phyloP scores from a whole-genome alignment of 2,888 invertebrate genomes.

The Phortica okadai region DNA sequence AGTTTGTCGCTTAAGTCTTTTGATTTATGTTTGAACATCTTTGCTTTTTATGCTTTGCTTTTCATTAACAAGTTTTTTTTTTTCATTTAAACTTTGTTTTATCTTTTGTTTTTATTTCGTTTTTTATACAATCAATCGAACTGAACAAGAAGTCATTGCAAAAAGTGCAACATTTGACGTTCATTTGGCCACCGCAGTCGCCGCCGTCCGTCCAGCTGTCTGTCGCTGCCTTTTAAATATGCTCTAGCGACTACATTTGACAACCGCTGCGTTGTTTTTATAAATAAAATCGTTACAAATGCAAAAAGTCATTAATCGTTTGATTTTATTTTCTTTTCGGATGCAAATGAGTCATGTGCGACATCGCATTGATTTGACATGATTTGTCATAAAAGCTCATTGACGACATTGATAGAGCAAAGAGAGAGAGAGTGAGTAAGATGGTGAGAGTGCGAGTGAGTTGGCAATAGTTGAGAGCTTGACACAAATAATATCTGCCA shows the following conservation, averaged over 20 bases:
- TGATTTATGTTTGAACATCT: constrained; percentile 44
- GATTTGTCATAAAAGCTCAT: constrained; percentile 59
- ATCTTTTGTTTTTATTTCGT: constrained; percentile 7
- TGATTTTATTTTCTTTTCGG: constrained; percentile 23
- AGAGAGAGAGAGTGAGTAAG: neutral
- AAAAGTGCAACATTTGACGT: neutral
- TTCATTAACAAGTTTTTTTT: too few relatives aligned
- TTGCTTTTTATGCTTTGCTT: too few relatives aligned
- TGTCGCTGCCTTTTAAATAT: constrained; percentile 54
- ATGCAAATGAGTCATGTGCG: constrained; percentile 39
- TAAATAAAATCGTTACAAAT: constrained; percentile 66
- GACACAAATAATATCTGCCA: neutral
- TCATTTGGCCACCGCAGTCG: constrained; percentile 19
- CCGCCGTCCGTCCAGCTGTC: constrained; percentile 55
- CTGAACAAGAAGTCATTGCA: too few relatives aligned
- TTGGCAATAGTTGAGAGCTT: neutral
- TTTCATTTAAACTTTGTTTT: neutral
- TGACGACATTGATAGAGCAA: neutral
- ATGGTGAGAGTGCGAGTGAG: neutral
- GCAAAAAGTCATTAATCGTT: constrained; percentile 63
- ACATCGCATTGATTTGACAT: constrained; percentile 29
- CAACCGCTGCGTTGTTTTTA: constrained; percentile 54
- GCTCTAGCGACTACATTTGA: constrained; percentile 53
- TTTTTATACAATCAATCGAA: too few relatives aligned
- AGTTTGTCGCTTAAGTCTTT: constrained; percentile 65